Evolutionary conservation across 1,140 invertebrate species (phyloP).

Genomic region (Drosophila eugracilis): DNA sequence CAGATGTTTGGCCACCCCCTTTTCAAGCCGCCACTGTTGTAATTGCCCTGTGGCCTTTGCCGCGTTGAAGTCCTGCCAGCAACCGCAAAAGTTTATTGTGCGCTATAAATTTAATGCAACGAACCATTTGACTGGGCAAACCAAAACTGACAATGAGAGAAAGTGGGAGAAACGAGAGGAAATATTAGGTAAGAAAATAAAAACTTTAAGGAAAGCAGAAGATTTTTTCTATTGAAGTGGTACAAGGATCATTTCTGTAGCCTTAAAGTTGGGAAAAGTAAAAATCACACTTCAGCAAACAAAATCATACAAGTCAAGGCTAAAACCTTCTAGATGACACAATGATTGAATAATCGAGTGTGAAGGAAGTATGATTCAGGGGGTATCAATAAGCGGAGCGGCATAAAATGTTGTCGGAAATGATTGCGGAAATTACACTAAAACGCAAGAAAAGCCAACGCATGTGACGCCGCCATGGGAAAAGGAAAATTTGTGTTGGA

Average conservation of each 20-base stretch:
- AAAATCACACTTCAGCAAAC: not conserved
- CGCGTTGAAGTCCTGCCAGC: conserved; percentile 63
- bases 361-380: not conserved
- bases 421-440: conserved; percentile 80
- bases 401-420: conserved; percentile 78
- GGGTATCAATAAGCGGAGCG: conserved; percentile 47
- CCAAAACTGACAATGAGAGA: conserved; percentile 6
- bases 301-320: conserved; percentile 37
- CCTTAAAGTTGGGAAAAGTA: not conserved
- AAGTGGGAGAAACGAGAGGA: not conserved
- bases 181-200: not conserved
- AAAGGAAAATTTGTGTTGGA: not conserved
- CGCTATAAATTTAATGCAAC: conserved; percentile 78
- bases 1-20: conserved; percentile 52
- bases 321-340: conserved; percentile 11
- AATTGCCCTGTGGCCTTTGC: conserved; percentile 76
- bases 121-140: conserved; percentile 66
- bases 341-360: conserved; percentile 11
- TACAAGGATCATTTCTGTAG: no score
- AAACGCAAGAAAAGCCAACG: conserved; percentile 49
- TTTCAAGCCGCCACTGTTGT: conserved; percentile 21
- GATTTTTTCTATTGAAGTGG: no score
- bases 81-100: conserved; percentile 75
- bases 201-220: no score
- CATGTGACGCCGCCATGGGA: conserved; percentile 1